Base-by-base conservation (phyloP, 2,113 vertebrate species). In the Eulemur macaco region DNA sequence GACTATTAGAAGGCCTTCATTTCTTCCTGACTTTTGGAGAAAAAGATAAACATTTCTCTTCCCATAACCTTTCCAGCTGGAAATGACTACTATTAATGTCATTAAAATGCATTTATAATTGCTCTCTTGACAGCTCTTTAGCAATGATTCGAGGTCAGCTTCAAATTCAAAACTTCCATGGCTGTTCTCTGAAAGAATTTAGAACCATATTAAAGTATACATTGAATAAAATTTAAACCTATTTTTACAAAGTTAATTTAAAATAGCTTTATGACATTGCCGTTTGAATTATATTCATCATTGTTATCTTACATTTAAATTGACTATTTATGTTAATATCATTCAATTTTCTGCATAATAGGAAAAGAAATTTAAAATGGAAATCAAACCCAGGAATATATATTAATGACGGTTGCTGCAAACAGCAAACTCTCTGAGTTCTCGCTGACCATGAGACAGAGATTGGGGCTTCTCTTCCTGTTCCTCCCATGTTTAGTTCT, bases 251-350 rank as follows among this genome's bases (percentile, higher is more conserved):
- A 96, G 93, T 90, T 97, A 97, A 95, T 97, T 98, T 97, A 96
- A 97, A 97, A 97, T 68, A 66, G 86, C 84, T 95, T 93, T 95
- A 81, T 97, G 94, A 97, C 86, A 95, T 97, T 95, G 96, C 69
- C 89, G 27, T 98, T 97, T 96, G 80, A 96, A 97, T 97, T 96
- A 91, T 87, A 92, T 37, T 93, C 96, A 94, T 97, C 91, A 86
- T 89, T 96, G 91, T 96, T 98, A 97, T 93, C 95, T 95, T 97
- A 97, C 96, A 97, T 97, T 97, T 97, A 97, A 97, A 97, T 97
- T 60, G 95, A 89, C 93, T 96, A 90, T 96, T 98, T 98, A 97
- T 97, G 96, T 96, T 98, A 98, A 97, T 98, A 95, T 96, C 91
- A 83, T 95, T 95, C 96, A 81, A 64, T 82, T 90, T 95, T 97